Evolutionary conservation across 2,113 vertebrate genomes (phyloP).

Genomic region (Smithornis capensis): DNA sequence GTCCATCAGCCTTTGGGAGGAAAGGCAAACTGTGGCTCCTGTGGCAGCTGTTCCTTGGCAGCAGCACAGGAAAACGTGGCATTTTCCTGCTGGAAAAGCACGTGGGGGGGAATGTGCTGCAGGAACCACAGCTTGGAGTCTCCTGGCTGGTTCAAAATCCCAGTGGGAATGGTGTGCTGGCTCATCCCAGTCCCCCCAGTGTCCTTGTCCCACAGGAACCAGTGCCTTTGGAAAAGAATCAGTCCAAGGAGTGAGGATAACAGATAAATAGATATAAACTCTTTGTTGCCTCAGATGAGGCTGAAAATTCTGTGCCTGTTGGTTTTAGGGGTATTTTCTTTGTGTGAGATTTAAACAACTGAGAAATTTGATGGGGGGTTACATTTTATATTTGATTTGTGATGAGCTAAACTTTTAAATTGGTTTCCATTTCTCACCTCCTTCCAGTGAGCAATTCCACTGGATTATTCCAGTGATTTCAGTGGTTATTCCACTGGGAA

Average conservation of each 20-base stretch:
- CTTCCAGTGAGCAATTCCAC: no score
- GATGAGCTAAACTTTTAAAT: not conserved
- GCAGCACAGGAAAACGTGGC: not conserved
- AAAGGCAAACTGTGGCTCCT: not conserved
- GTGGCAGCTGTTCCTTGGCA: not conserved
- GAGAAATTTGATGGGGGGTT: not conserved
- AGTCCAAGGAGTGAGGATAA: not conserved
- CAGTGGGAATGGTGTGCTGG: not conserved
- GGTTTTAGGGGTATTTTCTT: not conserved
- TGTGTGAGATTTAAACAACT: not conserved
- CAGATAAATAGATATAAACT: not conserved
- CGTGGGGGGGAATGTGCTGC: not conserved
- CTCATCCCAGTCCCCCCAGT: fast-evolving
- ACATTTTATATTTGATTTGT: not conserved
- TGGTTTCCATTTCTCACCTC: not conserved
- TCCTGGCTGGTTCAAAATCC: not conserved
- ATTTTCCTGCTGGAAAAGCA: not conserved
- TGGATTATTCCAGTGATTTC: no score
- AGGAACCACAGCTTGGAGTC: not conserved
- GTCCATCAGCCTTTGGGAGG: not conserved
- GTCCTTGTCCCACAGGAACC: not conserved
- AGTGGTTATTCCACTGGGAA: fast-evolving
- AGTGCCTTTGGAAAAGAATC: not conserved
- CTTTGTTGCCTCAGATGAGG: not conserved
- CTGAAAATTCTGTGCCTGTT: not conserved